Base-by-base conservation (phyloP, 2,797 vertebrate genomes). In the Chaenodraco wilsoni region DNA sequence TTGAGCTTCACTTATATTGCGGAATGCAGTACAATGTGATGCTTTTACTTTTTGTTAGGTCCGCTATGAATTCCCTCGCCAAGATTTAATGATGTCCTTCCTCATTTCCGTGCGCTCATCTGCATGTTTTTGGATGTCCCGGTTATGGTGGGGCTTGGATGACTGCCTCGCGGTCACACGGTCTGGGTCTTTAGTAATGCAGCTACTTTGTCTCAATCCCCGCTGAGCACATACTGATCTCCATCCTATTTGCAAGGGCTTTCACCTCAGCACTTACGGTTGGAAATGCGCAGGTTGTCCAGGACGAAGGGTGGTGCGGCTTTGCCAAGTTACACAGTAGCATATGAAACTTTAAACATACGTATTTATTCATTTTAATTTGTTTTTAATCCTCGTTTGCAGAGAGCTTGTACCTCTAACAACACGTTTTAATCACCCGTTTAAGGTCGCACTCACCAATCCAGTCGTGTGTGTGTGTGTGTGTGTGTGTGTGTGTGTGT, bases 281-380 rank as follows among this genome's bases (percentile, higher is more conserved):
- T 33, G 63, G 43, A 78, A 69, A 85, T 86, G 85, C 85, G 78
- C 56, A 70, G 76, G 74, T 27, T 70, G 76, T 72, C 66, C 80
- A 23, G 84, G 68, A 78, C 45, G 57, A 75, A 6, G 76, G 71
- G 57, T 37, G 72, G 65, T 60, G 83, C 79, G 72, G 56, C 43
- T 64, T 37, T 80, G 68, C 12, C 76, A 84, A 86, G 46, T 86
- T 82, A 46, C 68, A 79, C 14, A 55, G 19, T 14, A 44, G 15
- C 50, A 46, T 56, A 58, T 75, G 56, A 84, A 89, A 92, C 83
- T 91, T 91, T 84, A 77, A 79, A 65, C 59, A 40, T 3, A 40
- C 65, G n/a, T 14, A 15, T 52, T 66, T 63, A 9, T 76, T 45
- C 1, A 43, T 75, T 40, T 31, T 12, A 27, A 44, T 5, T 0